Evolutionary conservation across 2,888 invertebrate genomes (phyloP), one percentile per base, ranked within the genome.

Genomic region (Diaphora mendica): DNA sequence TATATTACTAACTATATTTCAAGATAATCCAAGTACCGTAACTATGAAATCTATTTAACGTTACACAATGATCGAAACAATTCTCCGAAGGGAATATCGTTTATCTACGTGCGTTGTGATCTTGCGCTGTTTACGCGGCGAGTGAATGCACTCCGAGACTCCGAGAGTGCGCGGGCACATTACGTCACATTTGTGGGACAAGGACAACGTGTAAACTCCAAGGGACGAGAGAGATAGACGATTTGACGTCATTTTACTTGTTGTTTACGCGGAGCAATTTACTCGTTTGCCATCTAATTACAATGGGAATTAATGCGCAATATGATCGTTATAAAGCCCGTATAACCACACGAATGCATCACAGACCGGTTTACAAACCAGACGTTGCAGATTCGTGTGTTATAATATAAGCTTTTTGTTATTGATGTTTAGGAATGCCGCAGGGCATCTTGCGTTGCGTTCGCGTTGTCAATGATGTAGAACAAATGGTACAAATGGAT

Each of bases 141-240:
- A 93, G 93, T 94, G 94, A 94, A 94, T 94, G 94, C 93, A 94
- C 91, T 89, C 87, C 35, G 7, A 93, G 94, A 94, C 91, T 89
- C 87, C 68, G 79, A 77, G 82, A 82, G 83, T 85, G 85, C 90
- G 89, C 89, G 87, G 81, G 88, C 89, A 87, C 87, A 79, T 89
- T 88, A 87, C 92, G 89, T 91, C 90, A 91, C 88, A 81, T 80
- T 70, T 71, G 88, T 77, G 86, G n/a, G 88, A 91, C 82, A 81
- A 87, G 88, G 87, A 87, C 82, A 77, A 82, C 79, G 44, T 44
- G 65, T 77, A 78, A 74, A 80, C 77, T 74, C 67, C 70, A 64
- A 64, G 59, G 78, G 75, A 82, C 68, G 87, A 90, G 73, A 81
- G 87, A 87, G 90, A 90, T n/a, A 66, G 75, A 82, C 72, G 79